Evolutionary conservation across 2,113 vertebrate species (phyloP).

Genomic region (Tenrec ecaudatus): DNA sequence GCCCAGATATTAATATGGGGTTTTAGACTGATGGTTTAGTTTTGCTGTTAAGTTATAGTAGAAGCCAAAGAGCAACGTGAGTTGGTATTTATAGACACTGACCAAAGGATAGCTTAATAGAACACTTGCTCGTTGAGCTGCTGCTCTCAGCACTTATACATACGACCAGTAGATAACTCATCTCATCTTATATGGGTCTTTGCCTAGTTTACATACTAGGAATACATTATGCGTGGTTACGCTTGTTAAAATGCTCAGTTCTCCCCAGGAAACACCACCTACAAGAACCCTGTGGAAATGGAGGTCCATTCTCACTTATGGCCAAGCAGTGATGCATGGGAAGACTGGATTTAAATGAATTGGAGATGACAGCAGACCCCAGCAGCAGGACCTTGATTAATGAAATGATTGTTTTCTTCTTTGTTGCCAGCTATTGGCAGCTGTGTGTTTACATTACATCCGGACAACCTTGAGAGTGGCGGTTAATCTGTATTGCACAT

Average conservation of each 20-base stretch:
- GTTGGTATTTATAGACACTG: background rate
- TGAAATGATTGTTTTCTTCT: slow-evolving; percentile 33
- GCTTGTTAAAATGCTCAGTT: background rate
- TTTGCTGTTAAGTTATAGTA: background rate
- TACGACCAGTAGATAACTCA: background rate
- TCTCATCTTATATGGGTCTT: background rate
- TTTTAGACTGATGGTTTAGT: background rate
- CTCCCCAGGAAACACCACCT: slow-evolving; percentile 4
- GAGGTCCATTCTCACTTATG: background rate
- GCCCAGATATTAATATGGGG: slow-evolving; percentile 23
- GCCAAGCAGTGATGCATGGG: background rate
- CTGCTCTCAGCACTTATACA: background rate
- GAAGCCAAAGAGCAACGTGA: background rate
- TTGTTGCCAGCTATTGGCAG: slow-evolving; percentile 5
- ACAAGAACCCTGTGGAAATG: background rate
- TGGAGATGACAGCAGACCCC: background rate
- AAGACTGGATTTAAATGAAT: background rate
- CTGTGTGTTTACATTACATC: slow-evolving; percentile 44
- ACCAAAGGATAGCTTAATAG: background rate
- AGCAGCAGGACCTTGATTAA: slow-evolving; percentile 2
- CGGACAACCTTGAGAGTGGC: slow-evolving; percentile 34
- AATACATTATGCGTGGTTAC: background rate
- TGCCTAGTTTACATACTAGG: background rate
- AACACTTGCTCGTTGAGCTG: background rate
- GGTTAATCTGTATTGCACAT: background rate